These are phyloP conservation scores for Chionis minor DNA, from an alignment of 2,113 vertebrate genomes.

Conservation along the genomic window DNA sequence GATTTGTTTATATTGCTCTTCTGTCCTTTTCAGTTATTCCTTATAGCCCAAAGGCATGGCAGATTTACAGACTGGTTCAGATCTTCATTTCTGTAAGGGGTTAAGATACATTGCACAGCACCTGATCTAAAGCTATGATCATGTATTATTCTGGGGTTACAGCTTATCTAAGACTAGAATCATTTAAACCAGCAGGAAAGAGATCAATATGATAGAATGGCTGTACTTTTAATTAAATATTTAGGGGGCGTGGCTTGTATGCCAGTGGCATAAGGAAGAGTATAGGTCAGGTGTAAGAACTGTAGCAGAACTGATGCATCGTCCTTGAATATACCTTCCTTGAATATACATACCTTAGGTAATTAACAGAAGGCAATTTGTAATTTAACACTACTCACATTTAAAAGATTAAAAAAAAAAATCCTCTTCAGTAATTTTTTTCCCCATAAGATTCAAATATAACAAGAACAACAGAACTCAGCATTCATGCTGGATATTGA, in stretches of 20 bases:
- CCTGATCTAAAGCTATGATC: neutral
- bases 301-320: neutral
- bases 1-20: neutral
- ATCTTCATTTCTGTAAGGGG: neutral
- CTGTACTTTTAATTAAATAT: constrained; percentile 6
- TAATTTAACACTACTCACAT: neutral
- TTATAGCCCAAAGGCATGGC: neutral
- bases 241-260: neutral
- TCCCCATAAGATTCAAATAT: neutral
- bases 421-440: neutral
- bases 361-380: neutral
- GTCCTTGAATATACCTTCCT: neutral
- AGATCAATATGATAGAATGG: neutral
- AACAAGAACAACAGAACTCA: neutral
- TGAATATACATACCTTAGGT: neutral
- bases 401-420: neutral
- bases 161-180: neutral
- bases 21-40: neutral
- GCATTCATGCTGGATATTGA: neutral
- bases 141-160: neutral
- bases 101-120: neutral
- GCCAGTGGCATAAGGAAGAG: neutral
- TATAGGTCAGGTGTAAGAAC: neutral
- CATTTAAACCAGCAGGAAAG: neutral
- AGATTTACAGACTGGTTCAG: neutral